Base-by-base conservation (phyloP, 2,113 vertebrate species). In the Phyllostomus discolor region DNA sequence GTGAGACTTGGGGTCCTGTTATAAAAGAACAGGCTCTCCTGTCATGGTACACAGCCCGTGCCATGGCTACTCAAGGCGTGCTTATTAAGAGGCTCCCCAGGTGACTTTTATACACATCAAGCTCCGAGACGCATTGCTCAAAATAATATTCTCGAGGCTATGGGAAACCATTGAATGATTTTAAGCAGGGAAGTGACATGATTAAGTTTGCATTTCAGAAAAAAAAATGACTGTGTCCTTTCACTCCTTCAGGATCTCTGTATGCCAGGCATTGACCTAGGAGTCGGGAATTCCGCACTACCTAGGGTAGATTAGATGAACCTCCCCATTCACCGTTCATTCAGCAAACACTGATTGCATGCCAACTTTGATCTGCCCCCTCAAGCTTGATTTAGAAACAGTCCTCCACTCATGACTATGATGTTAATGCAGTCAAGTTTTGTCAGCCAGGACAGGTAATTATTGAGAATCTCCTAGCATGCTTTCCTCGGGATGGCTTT, bases 331-430 rank as follows among this genome's bases (percentile, higher is more conserved):
- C 83, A 95, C 76, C 81, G 96, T 97, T 97, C 96, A 95, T 86
- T 97, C 81, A 94, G 90, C 46, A 95, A 90, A 97, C 31, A 83
- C 67, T 92, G 88, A 94, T 64, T 73, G 78, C 62, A 94, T 82
- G 54, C 67, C 54, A 94, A 96, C 52, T 97, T 86, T 97, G 93
- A 69, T 96, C 67, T 98, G 97, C 98, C 94, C 96, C 97, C 92
- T 98, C 95, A 98, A 94, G 81, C 85, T 98, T 97, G 97, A 97
- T 97, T 95, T 96, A 95, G 75, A 98, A 98, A 97, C 96, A 98
- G 93, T 95, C 91, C 89, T 95, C 94, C 66, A 97, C 79, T 98
- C 95, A 98, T 97, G 93, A 96, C 93, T 97, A 15, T 90, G 66
- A 92, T 95, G 91, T 95, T 76, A 95, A 96, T 59, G 26, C 20